Evolutionary conservation across 2,113 vertebrate species (phyloP), one percentile per base, ranked within the genome.

Genomic region (Microtus ochrogaster): DNA sequence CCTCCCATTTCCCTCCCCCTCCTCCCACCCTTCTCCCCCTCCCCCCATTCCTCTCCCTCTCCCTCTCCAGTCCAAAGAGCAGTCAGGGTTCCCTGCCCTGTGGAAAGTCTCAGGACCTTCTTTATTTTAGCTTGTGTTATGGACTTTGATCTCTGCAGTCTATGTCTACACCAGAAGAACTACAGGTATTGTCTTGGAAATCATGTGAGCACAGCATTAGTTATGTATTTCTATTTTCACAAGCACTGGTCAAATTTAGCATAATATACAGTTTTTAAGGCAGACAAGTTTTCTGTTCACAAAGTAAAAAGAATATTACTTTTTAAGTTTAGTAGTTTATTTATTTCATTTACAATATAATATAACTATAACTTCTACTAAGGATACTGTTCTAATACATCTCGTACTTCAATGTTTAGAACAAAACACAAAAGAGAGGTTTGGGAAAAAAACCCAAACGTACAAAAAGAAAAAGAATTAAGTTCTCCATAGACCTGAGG

Each of bases 251-350:
- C 63, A 82, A 89, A 92, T 52, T 52, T 77, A 21, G 5, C 26
- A 44, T 58, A 92, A 19, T 85, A 72, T 65, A 33, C 55, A 87
- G 7, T 58, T 87, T 86, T 89, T 78, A 77, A 47, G 58, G 30
- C 17, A 73, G 86, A 83, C 49, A 92, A 79, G 61, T 74, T 44
- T 91, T 94, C 78, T 94, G n/a, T 77, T 96, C 36, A 96, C 68
- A 90, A 93, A 96, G 55, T 90, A 49, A 33, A 66, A 85, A 47
- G 41, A 93, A n/a, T 73, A 94, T 78, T 79, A 76, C 36, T 85
- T 95, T 86, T n/a, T 86, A 47, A 74, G 76, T 78, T 97, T 92
- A 82, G 11, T 88, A 92, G 86, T 26, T 84, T 84, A 79, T 81
- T 30, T 94, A 79, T 81, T 30, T 94, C 61, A 28, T 78, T 93